Conservation (phyloP, 2,113 vertebrate species). For the Harpagus bidentatus region DNA sequence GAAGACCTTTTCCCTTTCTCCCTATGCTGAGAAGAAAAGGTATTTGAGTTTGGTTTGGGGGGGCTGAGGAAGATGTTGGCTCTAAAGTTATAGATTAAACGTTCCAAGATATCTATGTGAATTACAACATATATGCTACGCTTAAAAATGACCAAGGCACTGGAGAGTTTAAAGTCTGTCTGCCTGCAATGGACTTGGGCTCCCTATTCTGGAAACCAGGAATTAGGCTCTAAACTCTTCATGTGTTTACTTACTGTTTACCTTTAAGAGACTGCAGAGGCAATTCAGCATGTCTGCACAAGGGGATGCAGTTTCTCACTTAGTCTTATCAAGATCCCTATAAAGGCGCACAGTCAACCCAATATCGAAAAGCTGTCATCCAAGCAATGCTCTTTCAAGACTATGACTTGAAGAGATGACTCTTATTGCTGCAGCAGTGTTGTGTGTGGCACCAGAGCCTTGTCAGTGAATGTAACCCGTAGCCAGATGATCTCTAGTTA, state of each 20-base stretch:
- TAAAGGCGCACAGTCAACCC: background rate
- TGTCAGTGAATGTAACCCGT: background rate
- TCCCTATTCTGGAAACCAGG: background rate
- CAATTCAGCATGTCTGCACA: background rate
- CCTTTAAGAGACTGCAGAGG: background rate
- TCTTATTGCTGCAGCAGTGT: background rate
- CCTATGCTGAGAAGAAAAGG: conserved; percentile 76
- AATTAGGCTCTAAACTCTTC: background rate
- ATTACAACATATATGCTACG: rapidly evolving
- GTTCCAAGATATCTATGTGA: background rate
- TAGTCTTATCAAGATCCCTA: background rate
- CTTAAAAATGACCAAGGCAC: background rate
- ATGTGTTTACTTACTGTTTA: background rate
- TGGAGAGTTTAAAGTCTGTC: background rate
- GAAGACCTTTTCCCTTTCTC: conserved; percentile 82
- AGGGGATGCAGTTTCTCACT: background rate
- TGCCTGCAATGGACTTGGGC: background rate
- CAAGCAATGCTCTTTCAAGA: background rate
- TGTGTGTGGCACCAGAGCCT: background rate
- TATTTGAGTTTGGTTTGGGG: conserved; percentile 34
- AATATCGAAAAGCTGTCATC: background rate
- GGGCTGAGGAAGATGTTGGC: background rate
- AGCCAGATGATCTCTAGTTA: background rate
- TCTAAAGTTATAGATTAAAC: background rate
- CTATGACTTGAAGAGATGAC: background rate